A percentile compares a stretch with the other conserved stretches of the same genome.
phyloP scores from a whole-genome alignment of 2,888 invertebrate species.

The Callosobruchus maculatus region DNA sequence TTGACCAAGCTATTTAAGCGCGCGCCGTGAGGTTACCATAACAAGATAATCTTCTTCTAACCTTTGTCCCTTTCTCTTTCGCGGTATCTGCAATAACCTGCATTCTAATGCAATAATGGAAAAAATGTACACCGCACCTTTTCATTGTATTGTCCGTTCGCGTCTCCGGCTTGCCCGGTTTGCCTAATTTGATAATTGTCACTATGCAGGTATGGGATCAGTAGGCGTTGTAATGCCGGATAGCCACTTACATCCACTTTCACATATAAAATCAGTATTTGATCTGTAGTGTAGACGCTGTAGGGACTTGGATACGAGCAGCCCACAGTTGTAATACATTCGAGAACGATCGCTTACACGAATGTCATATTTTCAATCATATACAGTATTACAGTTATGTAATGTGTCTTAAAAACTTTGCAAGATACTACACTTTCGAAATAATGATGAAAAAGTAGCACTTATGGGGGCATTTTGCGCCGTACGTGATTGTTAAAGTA shows the following conservation, averaged over 20 bases:
- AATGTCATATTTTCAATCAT: no score
- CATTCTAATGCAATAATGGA: neutral
- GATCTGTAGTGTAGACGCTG: neutral
- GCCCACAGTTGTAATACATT: no score
- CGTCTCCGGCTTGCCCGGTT: neutral
- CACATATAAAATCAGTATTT: neutral
- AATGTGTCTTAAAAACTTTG: no score
- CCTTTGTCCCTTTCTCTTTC: neutral
- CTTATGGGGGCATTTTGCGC: no score
- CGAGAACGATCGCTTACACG: no score
- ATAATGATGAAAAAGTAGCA: no score
- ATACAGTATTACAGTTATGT: no score
- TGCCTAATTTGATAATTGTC: neutral
- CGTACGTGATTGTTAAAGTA: no score
- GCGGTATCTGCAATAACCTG: neutral
- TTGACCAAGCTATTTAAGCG: neutral
- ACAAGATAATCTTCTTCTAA: neutral
- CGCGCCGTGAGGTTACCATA: neutral
- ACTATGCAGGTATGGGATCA: neutral
- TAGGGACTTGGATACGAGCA: no score
- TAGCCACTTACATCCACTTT: neutral
- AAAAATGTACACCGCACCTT: neutral
- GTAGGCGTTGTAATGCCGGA: neutral
- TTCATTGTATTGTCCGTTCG: neutral
- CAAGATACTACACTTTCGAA: no score